A percentile compares a stretch with the other conserved stretches of the same genome.
Evolutionary conservation across 2,113 vertebrate species (phyloP).

Genomic region (Cathartes aura): DNA sequence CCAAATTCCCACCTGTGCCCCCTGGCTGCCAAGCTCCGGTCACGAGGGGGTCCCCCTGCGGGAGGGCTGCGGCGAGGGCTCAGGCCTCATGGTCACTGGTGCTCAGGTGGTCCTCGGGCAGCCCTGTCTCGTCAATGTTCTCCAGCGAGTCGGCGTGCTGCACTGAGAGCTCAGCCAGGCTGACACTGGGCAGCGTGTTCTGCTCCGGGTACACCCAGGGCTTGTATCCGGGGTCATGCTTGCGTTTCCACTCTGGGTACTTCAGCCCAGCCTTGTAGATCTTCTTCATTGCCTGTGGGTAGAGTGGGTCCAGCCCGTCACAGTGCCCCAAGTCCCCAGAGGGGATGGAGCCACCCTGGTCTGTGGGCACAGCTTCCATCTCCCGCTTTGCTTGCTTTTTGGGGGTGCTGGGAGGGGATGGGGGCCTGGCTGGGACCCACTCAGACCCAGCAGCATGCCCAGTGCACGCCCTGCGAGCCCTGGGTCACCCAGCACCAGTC

Average conservation of each 20-base stretch:
- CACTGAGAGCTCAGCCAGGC: slow-evolving; percentile 71
- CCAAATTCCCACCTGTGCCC: background rate
- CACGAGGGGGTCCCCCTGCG: fast-evolving
- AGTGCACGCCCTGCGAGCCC: fast-evolving
- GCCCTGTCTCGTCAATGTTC: slow-evolving; percentile 83
- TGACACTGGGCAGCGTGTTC: slow-evolving; percentile 80
- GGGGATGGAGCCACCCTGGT: background rate
- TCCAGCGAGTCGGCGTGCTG: slow-evolving; percentile 83
- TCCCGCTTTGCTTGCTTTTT: fast-evolving
- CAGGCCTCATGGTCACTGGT: slow-evolving; percentile 82
- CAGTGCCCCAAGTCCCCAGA: background rate
- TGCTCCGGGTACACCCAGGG: slow-evolving; percentile 85
- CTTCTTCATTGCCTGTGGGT: slow-evolving; percentile 83
- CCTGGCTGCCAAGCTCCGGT: background rate
- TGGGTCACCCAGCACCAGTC: background rate
- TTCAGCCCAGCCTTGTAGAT: slow-evolving; percentile 88
- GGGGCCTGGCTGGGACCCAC: background rate
- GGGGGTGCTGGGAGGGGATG: background rate
- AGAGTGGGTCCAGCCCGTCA: background rate
- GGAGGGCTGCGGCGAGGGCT: fast-evolving
- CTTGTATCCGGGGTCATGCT: slow-evolving; percentile 81
- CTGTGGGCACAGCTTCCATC: background rate
- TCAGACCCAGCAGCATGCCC: background rate
- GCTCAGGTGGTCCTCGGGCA: slow-evolving; percentile 76
- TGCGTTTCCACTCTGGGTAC: slow-evolving; percentile 86